Percentiles rank a stretch among this genome's conserved stretches.
These are phyloP conservation scores for Gorsachius magnificus DNA, from an alignment of 2,797 vertebrate species.

Conservation along the genomic window DNA sequence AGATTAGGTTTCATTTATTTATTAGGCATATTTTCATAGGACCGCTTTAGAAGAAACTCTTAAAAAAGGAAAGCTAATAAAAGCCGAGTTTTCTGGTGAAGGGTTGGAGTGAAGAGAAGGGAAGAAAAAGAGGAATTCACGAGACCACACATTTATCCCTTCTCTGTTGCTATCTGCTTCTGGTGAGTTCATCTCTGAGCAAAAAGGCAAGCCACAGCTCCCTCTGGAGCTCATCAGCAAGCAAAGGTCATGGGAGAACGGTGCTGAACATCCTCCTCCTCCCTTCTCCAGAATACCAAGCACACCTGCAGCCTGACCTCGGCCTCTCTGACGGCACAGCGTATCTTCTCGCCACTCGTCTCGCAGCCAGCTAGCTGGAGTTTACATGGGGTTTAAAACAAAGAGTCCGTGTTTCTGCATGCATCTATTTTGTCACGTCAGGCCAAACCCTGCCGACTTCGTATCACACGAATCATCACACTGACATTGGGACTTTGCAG, in stretches of 20 bases:
- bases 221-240: conserved; percentile 53
- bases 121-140: background rate
- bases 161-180: background rate
- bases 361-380: background rate
- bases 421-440: background rate
- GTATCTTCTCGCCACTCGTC: rapidly evolving
- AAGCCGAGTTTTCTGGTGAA: background rate
- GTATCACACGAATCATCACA: background rate
- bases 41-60: background rate
- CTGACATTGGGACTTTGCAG: background rate
- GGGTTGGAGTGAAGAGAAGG: background rate
- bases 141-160: background rate
- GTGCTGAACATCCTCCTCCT: background rate
- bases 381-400: rapidly evolving
- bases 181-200: background rate
- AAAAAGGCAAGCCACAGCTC: conserved; percentile 47
- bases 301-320: background rate
- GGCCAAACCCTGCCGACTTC: background rate
- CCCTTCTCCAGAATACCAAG: background rate
- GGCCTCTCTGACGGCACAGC: rapidly evolving
- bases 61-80: background rate
- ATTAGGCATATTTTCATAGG: background rate
- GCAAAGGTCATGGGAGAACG: background rate
- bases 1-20: background rate
- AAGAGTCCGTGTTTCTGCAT: background rate